A percentile compares a stretch with the other conserved stretches of the same genome.
These are phyloP conservation scores for Andrena camellia DNA, from an alignment of 2,888 invertebrate genomes.

Conservation along the genomic window DNA sequence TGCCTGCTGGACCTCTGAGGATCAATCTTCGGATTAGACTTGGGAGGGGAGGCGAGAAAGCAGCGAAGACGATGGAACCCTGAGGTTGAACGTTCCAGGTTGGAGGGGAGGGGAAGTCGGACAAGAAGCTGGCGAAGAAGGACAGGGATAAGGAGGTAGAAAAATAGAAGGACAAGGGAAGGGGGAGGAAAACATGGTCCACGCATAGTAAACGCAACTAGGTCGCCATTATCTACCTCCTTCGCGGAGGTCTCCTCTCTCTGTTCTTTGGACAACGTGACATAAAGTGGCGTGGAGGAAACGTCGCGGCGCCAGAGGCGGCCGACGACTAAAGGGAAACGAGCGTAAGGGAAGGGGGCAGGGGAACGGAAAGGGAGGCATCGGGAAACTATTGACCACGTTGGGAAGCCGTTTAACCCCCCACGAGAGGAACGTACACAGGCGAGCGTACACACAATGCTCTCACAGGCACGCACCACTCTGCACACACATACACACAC, in stretches of 20 bases:
- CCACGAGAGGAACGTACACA: conserved; percentile 55
- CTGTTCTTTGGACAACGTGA: conserved; percentile 56
- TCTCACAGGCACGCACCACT: conserved; percentile 21
- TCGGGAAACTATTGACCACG: conserved; percentile 83
- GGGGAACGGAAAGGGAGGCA: conserved; percentile 66
- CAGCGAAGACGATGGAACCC: background rate
- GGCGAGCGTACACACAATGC: conserved; percentile 30
- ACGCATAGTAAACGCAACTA: conserved; percentile 20
- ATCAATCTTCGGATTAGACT: conserved; percentile 56
- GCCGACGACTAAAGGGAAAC: conserved; percentile 60
- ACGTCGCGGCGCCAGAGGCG: conserved; percentile 61
- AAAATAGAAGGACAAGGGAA: background rate
- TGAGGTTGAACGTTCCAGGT: background rate
- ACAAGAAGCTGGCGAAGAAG: background rate
- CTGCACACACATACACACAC: conserved; percentile 6
- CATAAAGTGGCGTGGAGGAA: conserved; percentile 71
- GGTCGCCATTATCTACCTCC: conserved; percentile 10
- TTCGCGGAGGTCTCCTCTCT: conserved; percentile 25
- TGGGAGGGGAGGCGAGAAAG: background rate
- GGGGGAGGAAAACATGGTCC: conserved; percentile 7
- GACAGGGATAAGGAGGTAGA: background rate
- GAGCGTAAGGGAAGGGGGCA: conserved; percentile 40
- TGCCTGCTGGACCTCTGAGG: conserved; percentile 28
- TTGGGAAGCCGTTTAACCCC: conserved; percentile 79
- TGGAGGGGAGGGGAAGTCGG: background rate